A percentile compares a stretch with the other conserved stretches of the same genome.
Conservation (phyloP, 2,113 vertebrate genomes). For the Urocynchramus pylzowi region DNA sequence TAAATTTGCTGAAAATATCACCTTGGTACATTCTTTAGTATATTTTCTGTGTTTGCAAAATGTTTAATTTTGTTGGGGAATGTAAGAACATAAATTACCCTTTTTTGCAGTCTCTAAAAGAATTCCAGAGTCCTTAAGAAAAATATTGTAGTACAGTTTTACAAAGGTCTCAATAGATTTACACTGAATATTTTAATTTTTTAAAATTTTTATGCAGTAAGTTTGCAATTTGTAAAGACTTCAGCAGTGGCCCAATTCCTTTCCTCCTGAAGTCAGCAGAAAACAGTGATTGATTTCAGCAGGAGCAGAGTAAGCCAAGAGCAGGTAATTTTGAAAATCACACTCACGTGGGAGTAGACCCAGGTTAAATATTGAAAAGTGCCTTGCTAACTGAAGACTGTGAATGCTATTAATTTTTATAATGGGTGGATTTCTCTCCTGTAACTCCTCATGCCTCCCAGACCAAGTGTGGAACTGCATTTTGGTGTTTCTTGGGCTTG, state of each 20-base stretch:
- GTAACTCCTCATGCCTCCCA: neutral
- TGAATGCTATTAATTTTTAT: neutral
- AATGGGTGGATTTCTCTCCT: neutral
- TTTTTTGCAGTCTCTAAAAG: neutral
- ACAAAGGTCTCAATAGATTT: neutral
- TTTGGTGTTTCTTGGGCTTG: neutral
- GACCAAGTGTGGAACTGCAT: neutral
- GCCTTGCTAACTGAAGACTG: accelerated
- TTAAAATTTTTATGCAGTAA: neutral
- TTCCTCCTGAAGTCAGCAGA: neutral
- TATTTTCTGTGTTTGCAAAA: neutral
- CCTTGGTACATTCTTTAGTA: neutral
- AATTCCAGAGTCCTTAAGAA: neutral
- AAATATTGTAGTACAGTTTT: neutral
- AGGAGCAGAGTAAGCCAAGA: neutral
- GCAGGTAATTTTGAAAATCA: neutral
- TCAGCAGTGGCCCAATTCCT: neutral
- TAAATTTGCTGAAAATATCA: neutral
- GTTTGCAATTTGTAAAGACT: neutral
- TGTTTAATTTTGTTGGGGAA: neutral
- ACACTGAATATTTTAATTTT: neutral
- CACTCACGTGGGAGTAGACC: neutral
- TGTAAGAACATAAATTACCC: neutral
- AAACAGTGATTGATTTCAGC: neutral
- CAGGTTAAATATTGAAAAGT: neutral